These are phyloP conservation scores for Helleia helle DNA, from an alignment of 2,888 invertebrate species.

Conservation along the genomic window DNA sequence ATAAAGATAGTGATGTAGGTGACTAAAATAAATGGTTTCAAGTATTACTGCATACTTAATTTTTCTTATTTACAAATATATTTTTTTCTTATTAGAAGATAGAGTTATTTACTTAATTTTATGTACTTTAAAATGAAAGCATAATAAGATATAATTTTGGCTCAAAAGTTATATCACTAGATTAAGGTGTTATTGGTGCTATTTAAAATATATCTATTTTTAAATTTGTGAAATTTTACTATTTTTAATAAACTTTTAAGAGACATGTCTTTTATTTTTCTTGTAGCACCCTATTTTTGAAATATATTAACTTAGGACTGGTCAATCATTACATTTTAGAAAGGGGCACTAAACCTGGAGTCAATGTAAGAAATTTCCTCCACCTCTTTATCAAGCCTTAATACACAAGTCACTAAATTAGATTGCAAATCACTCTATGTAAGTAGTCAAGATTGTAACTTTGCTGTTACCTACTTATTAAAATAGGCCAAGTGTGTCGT, in stretches of 20 bases:
- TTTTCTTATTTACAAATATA: not conserved
- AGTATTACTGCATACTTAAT: conserved; percentile 3
- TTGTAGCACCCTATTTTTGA: not conserved
- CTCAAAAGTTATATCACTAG: conserved; percentile 4
- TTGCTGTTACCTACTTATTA: no score
- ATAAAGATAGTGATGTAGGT: conserved; percentile 82
- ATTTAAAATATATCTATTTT: not conserved
- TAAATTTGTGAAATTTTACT: conserved; percentile 1
- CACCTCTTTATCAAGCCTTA: no score
- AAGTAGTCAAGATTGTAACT: no score
- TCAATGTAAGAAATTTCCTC: no score
- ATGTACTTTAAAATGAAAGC: not conserved
- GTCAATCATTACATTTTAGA: no score
- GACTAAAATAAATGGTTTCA: conserved; percentile 55
- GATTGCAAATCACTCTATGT: no score
- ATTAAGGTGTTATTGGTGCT: not conserved
- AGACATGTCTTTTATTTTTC: not conserved
- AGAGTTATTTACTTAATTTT: conserved; percentile 1
- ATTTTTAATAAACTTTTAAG: not conserved
- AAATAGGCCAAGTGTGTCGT: no score
- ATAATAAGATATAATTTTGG: not conserved
- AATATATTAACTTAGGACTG: no score
- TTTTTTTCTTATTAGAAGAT: not conserved
- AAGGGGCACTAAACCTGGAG: no score
- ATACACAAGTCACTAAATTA: no score